Base-by-base conservation (phyloP, 2,888 invertebrate species). In the Byasa hedistus region DNA sequence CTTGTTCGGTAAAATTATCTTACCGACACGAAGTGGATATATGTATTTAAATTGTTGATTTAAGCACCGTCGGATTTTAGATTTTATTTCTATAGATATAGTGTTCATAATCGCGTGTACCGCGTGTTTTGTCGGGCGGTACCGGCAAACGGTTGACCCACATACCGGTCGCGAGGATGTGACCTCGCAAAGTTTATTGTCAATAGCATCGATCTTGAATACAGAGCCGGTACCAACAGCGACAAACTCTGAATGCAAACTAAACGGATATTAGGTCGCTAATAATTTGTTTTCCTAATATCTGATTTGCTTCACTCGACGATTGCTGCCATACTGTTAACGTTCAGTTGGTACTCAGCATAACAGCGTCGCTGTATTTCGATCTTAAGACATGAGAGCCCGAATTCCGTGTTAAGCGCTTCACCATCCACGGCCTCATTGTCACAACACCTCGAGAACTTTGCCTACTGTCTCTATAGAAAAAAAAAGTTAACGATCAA, bases 181-280 rank as follows among this genome's bases (percentile, higher is more conserved):
- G 85, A 85, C 87, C 87, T 81, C 86, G 74, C 78, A 80, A 83
- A 86, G 82, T 85, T 85, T 83, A 87, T 78, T 84, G 86, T 84
- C 85, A 84, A 86, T 83, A 83, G 72, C 75, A 73, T 72, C 72
- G 66, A 72, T 69, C 69, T 72, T 70, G 71, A 72, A 75, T 75
- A 73, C 72, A 72, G 69, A 71, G 71, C 71, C 71, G 72, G 68
- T 73, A 70, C 72, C 68, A 58, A 63, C 72, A 63, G 70, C 63
- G 69, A 62, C 69, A 64, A 63, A 70, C 65, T 62, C 59, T 54
- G 62, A 63, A 63, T 68, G 64, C 58, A 54, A 59, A 58, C 61
- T 57, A 44, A 32, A 27, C 39, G 51, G 63, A 64, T 57, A 64
- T 62, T 57, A 51, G 61, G 59, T 61, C 58, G 58, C 39, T 57